Evolutionary conservation across 2,888 invertebrate species (phyloP), one percentile per base, ranked within the genome.

Genomic region (Hecatera dysodea): DNA sequence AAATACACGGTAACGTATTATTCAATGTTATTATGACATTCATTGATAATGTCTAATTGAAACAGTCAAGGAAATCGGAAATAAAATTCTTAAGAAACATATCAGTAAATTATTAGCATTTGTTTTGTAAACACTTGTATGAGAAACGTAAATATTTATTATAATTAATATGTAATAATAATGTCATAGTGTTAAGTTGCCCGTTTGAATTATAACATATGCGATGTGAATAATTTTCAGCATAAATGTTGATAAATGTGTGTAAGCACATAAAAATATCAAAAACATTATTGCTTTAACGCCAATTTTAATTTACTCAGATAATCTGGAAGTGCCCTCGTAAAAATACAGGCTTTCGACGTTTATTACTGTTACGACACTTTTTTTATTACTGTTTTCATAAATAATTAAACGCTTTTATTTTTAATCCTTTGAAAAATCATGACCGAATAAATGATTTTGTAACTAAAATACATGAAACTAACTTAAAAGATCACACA

Each of bases 91-190:
- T 87, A 66, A 79, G 69, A 68, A 77, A 84, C 84, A 87, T 90
- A 90, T 90, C 90, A 88, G 88, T 83, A 82, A 86, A 90, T 91
- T 80, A 91, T 90, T 90, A 91, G 87, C 84, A 83, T 90, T 89
- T 93, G 92, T 94, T 94, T 91, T 93, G 92, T 93, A 94, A 94
- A 94, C 92, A 93, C 81, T 76, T 77, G 84, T 85, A 89, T 84
- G 87, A 83, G 87, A 88, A 91, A 91, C 88, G 87, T 93, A 93
- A 94, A 94, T 93, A 92, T 93, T 93, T 91, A 91, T 89, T 87
- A 80, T 90, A 90, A 90, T 89, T 90, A 91, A 89, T 89, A 84
- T 89, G 88, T 90, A 88, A 87, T 91, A 86, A 86, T 90, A 87
- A 87, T 90, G 87, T 89, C 87, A 86, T 86, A 83, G 76, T 80